Evolutionary conservation across 1,140 invertebrate species (phyloP), one percentile per base, ranked within the genome.

Genomic region (Drosophila suzukii): DNA sequence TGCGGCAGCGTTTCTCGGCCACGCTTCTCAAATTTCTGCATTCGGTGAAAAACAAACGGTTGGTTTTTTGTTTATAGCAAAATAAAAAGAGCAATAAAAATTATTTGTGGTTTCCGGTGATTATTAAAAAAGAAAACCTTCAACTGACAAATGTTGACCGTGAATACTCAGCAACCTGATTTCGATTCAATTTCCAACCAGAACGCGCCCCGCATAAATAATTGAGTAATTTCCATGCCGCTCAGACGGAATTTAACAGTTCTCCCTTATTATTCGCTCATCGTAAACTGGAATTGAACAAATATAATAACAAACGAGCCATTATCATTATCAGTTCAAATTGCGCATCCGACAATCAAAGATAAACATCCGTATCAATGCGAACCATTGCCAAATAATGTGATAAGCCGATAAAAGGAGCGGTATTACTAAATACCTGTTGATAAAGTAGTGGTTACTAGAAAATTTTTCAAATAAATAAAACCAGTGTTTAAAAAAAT

Each of bases 211-310:
- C 43, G 82, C 75, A 82, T 76, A 65, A 86, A 65, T 85, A 84
- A 86, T 86, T 76, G 68, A 79, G 83, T 50, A 57, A 86, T 86
- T 82, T 88, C 65, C 66, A 86, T 88, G 78, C 82, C 73, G 30
- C 62, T 54, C 68, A 51, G 82, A 43, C 12, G 50, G 50, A n/a
- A 47, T 47, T 39, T 32, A 70, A 61, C 56, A 47, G 57, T 73
- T 62, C 44, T 55, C 24, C 36, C 39, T 61, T 60, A 65, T 53
- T 71, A 63, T 50, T 79, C 39, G 39, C 49, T 46, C 71, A 54
- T 39, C 60, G 75, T 58, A 71, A 71, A 71, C 43, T 27, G 36
- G 57, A 71, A 71, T 34, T 32, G 62, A 67, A 70, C 55, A 44
- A 20, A 51, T 43, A 70, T 70, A 71, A 58, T 66, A 43, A 56